Conservation (phyloP, 2,888 invertebrate species). For the Peribatodes rhomboidaria region DNA sequence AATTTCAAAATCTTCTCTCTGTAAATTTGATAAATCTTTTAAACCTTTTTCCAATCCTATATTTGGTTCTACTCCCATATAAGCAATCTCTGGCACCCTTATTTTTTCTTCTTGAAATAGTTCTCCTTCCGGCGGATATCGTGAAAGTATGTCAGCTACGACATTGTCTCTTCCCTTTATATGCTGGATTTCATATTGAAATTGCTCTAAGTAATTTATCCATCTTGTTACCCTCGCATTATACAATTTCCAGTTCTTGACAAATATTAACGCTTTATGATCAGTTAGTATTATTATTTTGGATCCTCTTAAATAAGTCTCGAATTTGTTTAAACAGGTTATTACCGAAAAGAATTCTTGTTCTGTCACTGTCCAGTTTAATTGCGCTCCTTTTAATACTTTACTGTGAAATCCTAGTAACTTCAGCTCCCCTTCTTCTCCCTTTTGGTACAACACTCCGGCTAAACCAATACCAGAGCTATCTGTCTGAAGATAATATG, state of each 20-base stretch:
- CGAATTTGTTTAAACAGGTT: slow-evolving; percentile 45
- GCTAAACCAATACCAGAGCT: slow-evolving; percentile 24
- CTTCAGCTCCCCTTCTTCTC: slow-evolving; percentile 28
- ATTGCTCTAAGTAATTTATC: slow-evolving; percentile 46
- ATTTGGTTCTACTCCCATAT: neutral
- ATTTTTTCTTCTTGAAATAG: neutral
- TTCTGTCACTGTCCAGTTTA: slow-evolving; percentile 49
- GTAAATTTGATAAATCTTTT: neutral
- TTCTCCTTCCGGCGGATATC: neutral
- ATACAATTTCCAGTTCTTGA: slow-evolving; percentile 47
- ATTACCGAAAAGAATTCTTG: slow-evolving; percentile 50
- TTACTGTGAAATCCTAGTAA: slow-evolving; percentile 46
- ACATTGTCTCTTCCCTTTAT: slow-evolving; percentile 20
- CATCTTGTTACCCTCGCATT: slow-evolving; percentile 45
- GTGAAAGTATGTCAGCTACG: neutral
- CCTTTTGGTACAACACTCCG: slow-evolving; percentile 44
- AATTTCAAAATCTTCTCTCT: neutral
- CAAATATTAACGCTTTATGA: slow-evolving; percentile 46
- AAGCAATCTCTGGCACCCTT: neutral
- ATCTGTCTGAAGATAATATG: slow-evolving; percentile 48
- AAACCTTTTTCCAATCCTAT: neutral
- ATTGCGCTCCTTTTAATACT: slow-evolving; percentile 22
- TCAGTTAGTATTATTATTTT: slow-evolving; percentile 46
- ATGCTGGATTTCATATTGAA: slow-evolving; percentile 45
- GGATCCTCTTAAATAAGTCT: slow-evolving; percentile 47